phyloP scores from a whole-genome alignment of 2,113 vertebrate genomes.

The Colinus virginianus region DNA sequence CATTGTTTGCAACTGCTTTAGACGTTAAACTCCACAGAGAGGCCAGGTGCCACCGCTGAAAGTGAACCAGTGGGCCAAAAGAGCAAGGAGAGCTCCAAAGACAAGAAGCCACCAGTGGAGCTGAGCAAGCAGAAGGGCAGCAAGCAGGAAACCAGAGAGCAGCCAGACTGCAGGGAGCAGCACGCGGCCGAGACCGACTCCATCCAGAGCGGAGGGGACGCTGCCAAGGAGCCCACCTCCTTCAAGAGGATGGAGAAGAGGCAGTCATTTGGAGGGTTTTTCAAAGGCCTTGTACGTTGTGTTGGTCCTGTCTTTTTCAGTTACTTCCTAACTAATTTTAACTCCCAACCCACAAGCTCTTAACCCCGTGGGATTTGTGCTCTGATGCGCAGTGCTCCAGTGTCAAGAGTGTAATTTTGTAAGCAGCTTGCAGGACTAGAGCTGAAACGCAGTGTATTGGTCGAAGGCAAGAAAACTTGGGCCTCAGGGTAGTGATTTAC shows the following conservation, averaged over 20 bases:
- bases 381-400: not conserved
- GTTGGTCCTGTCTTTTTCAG: not conserved
- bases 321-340: not conserved
- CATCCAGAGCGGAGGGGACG: conserved; percentile 76
- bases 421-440: not conserved
- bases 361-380: fast-evolving
- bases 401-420: not conserved
- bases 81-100: conserved; percentile 75
- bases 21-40: conserved; percentile 74
- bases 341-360: not conserved
- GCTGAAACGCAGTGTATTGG: not conserved
- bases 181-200: not conserved
- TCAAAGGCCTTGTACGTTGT: conserved; percentile 90
- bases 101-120: conserved; percentile 63
- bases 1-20: conserved; percentile 60
- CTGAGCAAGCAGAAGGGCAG: conserved; percentile 54
- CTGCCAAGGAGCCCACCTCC: conserved; percentile 56
- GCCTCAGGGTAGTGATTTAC: not conserved
- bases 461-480: not conserved
- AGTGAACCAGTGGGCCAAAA: conserved; percentile 75
- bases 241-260: conserved; percentile 88
- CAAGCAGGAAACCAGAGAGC: conserved; percentile 69
- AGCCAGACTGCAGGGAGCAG: conserved; percentile 23
- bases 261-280: conserved; percentile 91
- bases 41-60: conserved; percentile 48